These are phyloP conservation scores for Ianthella basta DNA, from an alignment of 37 sponge, comb jelly and placozoan genomes.

Conservation along the genomic window DNA sequence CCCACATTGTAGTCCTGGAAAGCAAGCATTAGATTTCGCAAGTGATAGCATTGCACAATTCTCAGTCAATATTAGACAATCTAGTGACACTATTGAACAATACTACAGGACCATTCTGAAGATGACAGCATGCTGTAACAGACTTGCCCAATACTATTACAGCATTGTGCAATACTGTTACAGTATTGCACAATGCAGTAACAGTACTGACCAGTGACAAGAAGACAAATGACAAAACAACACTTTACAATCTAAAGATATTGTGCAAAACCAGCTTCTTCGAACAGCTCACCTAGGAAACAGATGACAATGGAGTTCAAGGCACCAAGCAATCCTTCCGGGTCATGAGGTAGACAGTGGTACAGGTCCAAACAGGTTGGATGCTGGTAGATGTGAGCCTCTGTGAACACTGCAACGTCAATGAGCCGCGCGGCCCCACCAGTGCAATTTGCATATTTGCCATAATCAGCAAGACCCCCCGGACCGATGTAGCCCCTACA, in stretches of 20 bases:
- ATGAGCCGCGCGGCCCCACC: conserved; percentile 92
- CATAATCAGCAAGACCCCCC: conserved; percentile 77
- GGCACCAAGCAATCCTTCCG: conserved; percentile 89
- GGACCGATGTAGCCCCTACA: conserved; percentile 93
- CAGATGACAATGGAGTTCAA: conserved; percentile 91
- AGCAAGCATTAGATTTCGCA: background rate
- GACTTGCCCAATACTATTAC: background rate
- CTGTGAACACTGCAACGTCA: conserved; percentile 70
- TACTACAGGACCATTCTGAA: background rate
- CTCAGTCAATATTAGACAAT: background rate
- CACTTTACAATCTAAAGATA: too few species aligned
- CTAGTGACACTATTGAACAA: background rate
- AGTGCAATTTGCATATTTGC: conserved; percentile 78
- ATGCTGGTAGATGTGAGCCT: conserved; percentile 74
- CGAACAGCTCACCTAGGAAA: conserved; percentile 71
- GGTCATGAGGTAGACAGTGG: conserved; percentile 74
- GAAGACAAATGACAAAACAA: too few species aligned
- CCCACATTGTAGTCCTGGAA: conserved; percentile 47
- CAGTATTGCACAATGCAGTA: background rate
- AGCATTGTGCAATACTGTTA: background rate
- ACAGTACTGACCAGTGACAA: too few species aligned
- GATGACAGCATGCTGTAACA: background rate
- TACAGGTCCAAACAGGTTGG: conserved; percentile 83
- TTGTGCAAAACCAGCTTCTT: too few species aligned
- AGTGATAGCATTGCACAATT: too few species aligned